Conservation (phyloP, 2,888 invertebrate species). For the Caenorhabditis sp. region DNA sequence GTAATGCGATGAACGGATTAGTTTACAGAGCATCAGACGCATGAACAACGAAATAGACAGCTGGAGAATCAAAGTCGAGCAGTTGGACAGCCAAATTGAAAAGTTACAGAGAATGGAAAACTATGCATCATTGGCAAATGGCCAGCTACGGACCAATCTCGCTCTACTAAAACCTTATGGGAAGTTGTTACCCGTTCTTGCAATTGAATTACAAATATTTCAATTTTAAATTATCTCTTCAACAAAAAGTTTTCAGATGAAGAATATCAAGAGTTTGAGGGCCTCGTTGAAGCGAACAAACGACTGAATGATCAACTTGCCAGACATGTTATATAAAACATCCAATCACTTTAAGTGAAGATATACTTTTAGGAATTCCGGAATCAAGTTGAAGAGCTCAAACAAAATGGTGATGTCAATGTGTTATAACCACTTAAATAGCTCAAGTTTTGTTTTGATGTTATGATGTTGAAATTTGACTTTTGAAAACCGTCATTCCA, state of each 20-base stretch:
- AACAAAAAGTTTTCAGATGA: conserved; percentile 34
- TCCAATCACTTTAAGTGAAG: not conserved
- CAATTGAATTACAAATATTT: no score
- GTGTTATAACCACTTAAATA: conserved; percentile 14
- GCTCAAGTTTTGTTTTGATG: not conserved
- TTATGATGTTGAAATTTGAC: no score
- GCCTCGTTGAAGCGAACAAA: conserved; percentile 41
- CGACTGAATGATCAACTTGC: conserved; percentile 40
- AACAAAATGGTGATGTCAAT: conserved; percentile 43
- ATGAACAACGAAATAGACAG: conserved; percentile 30
- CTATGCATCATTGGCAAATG: conserved; percentile 51
- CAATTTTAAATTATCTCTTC: not conserved
- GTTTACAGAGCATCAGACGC: conserved; percentile 25
- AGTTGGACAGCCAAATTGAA: conserved; percentile 33
- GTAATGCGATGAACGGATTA: not conserved
- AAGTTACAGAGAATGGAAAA: conserved; percentile 54
- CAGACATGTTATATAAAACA: conserved; percentile 13
- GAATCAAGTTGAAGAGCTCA: conserved; percentile 28
- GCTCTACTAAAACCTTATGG: conserved; percentile 62
- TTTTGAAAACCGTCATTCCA: no score
- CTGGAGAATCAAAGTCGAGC: conserved; percentile 48
- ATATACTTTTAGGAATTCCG: conserved; percentile 21
- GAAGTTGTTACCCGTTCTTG: not conserved
- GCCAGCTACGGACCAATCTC: conserved; percentile 42
- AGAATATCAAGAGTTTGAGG: conserved; percentile 61